Evolutionary conservation across 2,113 vertebrate species (phyloP).

Genomic region (Girardinichthys multiradiatus): DNA sequence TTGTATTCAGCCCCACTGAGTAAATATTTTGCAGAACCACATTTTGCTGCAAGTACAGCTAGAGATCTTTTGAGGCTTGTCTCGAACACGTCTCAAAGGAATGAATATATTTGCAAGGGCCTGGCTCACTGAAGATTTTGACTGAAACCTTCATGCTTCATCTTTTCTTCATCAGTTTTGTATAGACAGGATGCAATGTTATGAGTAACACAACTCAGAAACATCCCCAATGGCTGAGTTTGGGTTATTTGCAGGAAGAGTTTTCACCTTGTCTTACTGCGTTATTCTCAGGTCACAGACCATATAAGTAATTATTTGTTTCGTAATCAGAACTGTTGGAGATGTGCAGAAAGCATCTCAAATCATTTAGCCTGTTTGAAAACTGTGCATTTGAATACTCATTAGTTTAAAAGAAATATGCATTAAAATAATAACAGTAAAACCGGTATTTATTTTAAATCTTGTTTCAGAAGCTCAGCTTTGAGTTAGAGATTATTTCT

Average conservation of each 20-base stretch:
- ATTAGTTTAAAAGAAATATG: not conserved
- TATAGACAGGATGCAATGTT: not conserved
- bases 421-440: not conserved
- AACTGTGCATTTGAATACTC: too few relatives aligned
- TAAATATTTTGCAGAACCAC: too few relatives aligned
- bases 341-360: not conserved
- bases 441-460: not conserved
- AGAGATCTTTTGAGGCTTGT: not conserved
- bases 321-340: not conserved
- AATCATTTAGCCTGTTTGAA: too few relatives aligned
- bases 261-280: slow-evolving; percentile 13
- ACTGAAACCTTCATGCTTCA: not conserved
- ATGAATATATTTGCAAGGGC: not conserved
- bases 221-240: not conserved
- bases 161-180: not conserved
- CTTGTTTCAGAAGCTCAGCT: not conserved
- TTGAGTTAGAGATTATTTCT: not conserved
- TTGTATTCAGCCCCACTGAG: too few relatives aligned
- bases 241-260: not conserved
- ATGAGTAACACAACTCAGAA: not conserved
- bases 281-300: slow-evolving; percentile 11
- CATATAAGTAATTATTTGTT: not conserved
- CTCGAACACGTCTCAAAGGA: not conserved
- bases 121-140: not conserved
- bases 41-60: too few relatives aligned